These are phyloP conservation scores for Trichechus manatus DNA, from an alignment of 2,113 vertebrate genomes.

Conservation along the genomic window DNA sequence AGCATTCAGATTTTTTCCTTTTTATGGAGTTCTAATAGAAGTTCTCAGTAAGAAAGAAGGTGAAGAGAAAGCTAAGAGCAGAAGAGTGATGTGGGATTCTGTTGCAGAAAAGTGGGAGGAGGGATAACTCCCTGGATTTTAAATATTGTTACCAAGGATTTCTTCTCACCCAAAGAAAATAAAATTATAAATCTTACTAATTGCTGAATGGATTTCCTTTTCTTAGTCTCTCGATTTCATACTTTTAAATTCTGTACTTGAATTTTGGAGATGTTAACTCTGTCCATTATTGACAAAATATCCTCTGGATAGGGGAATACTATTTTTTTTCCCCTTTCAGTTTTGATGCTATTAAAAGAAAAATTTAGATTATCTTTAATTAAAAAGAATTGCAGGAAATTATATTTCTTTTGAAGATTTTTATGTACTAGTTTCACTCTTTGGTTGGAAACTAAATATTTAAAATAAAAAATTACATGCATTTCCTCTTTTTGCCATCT, in stretches of 20 bases:
- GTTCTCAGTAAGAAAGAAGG: background rate
- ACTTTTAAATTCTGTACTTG: background rate
- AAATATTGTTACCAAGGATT: constrained; percentile 41
- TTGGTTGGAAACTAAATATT: constrained; percentile 45
- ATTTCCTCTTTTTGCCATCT: background rate
- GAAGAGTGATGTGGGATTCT: background rate
- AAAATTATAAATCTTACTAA: background rate
- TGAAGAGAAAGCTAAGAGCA: constrained; percentile 26
- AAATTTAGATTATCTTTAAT: background rate
- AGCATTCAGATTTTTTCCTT: background rate
- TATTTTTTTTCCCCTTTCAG: background rate
- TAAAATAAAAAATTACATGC: background rate
- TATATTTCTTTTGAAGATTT: constrained; percentile 10
- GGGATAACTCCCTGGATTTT: constrained; percentile 14
- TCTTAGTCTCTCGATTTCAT: constrained; percentile 52
- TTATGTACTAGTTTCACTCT: background rate
- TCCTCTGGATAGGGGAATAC: background rate
- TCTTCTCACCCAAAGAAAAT: constrained; percentile 31
- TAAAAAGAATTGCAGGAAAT: background rate
- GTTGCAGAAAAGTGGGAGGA: background rate
- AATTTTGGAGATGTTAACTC: constrained; percentile 19
- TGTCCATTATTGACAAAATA: background rate
- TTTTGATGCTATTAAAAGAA: constrained; percentile 25
- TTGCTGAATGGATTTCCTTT: constrained; percentile 7
- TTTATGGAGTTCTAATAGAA: constrained; percentile 42